Evolutionary conservation across 2,888 invertebrate species (phyloP), one percentile per base, ranked within the genome.

Genomic region (Crematogaster levior): DNA sequence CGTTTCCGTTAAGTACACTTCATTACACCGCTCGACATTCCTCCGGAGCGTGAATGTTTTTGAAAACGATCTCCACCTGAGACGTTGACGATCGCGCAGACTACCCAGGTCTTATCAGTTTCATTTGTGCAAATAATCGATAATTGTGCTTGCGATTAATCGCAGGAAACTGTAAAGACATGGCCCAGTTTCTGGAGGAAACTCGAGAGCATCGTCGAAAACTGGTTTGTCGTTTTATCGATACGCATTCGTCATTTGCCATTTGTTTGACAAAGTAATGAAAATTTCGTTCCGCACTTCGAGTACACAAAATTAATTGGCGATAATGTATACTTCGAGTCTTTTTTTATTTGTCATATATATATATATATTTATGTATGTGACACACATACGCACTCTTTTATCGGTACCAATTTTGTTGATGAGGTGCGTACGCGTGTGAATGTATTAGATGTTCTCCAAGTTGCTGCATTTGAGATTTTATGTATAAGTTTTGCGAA

Each of bases 1-100:
- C 58, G 30, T 79, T 82, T 51, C 61, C 27, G 37, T 40, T 51
- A 65, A 74, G 75, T 80, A 60, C 34, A 48, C 61, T 77, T 75
- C 56, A 61, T 81, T 51, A 60, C 53, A 15, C 24, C 46, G 46
- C 81, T 81, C 77, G 77, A 75, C 24, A 21, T 75, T 81, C 63
- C 80, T 80, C 60, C 74, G 34, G 56, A 24, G 66, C 18, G 53
- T 5, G 30, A n/a, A 60, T 40, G 21, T 53, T n/a, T n/a, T 51
- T 27, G 40, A 53, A 53, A 37, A 21, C n/a, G 68, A 30, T 56
- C 21, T 9, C 43, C 43, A 12, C 3, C 1, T 9, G 53, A 27
- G 30, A 46, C 4, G 12, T 9, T 34, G 30, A 27, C 4, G 6
- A 10, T 74, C 37, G 9, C 48, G 3, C n/a, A 48, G 24, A 6